These are phyloP conservation scores for Dendrolimus houi DNA, from an alignment of 2,888 invertebrate genomes.

Conservation along the genomic window DNA sequence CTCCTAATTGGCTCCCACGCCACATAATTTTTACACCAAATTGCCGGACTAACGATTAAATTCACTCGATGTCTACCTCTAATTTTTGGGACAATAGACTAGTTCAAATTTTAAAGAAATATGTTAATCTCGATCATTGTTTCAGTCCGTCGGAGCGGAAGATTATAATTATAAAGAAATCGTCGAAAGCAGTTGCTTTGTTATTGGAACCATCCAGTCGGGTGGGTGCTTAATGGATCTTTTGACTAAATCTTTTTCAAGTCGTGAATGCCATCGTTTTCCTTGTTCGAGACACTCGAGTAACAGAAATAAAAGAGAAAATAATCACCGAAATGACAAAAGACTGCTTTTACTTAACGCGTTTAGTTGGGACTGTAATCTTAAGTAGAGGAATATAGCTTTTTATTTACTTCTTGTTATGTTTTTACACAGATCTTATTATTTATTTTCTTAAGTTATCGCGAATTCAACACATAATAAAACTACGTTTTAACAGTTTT, in stretches of 20 bases:
- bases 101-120: conserved; percentile 61
- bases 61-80: conserved; percentile 45
- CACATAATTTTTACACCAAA: conserved; percentile 58
- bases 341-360: not conserved
- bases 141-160: conserved; percentile 58
- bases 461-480: too few relatives aligned
- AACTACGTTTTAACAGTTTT: too few relatives aligned
- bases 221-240: conserved; percentile 32
- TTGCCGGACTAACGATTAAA: conserved; percentile 52
- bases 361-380: not conserved
- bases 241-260: conserved; percentile 26
- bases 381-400: not conserved
- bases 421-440: too few relatives aligned
- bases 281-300: conserved; percentile 1
- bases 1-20: conserved; percentile 55
- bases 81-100: conserved; percentile 68
- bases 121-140: conserved; percentile 70
- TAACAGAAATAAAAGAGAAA: not conserved
- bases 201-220: conserved; percentile 31
- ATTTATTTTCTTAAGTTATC: too few relatives aligned
- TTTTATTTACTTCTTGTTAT: not conserved
- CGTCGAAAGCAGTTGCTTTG: conserved; percentile 45
- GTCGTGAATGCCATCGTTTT: conserved; percentile 5
- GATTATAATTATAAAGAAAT: conserved; percentile 70
- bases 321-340: not conserved